A percentile compares a stretch with the other conserved stretches of the same genome.
phyloP scores from a whole-genome alignment of 2,888 invertebrate species.

The Cephus rjabovi region DNA sequence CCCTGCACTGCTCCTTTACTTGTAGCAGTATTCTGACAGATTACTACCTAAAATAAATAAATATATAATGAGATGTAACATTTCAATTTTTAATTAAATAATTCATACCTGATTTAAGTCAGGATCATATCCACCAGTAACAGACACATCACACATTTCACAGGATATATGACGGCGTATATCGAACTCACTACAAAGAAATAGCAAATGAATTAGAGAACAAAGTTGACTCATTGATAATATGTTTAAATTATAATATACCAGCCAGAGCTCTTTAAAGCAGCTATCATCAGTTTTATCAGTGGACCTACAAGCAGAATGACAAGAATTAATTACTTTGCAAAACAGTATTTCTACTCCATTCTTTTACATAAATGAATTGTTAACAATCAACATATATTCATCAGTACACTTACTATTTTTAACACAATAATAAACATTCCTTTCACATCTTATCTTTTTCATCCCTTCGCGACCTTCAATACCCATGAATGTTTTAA shows the following conservation, averaged over 20 bases:
- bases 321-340: constrained; percentile 15
- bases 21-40: constrained; percentile 88
- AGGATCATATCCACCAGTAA: constrained; percentile 93
- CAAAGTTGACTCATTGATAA: neutral
- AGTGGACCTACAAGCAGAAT: constrained; percentile 73
- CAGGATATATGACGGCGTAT: constrained; percentile 90
- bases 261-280: constrained; percentile 85
- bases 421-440: constrained; percentile 80
- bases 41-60: constrained; percentile 76
- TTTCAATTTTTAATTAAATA: constrained; percentile 9
- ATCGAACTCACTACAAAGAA: constrained; percentile 78
- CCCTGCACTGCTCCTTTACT: constrained; percentile 79
- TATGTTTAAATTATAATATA: constrained; percentile 60
- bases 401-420: constrained; percentile 70
- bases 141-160: constrained; percentile 86
- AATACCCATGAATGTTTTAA: constrained; percentile 71
- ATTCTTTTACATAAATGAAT: constrained; percentile 10
- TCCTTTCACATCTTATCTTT: constrained; percentile 83
- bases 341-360: neutral
- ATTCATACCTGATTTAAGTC: constrained; percentile 77
- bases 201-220: neutral
- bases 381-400: neutral
- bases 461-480: constrained; percentile 79
- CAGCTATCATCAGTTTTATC: constrained; percentile 87
- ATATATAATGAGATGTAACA: constrained; percentile 16